Evolutionary conservation across 2,888 invertebrate genomes (phyloP).

Genomic region (Tinea trinotella): DNA sequence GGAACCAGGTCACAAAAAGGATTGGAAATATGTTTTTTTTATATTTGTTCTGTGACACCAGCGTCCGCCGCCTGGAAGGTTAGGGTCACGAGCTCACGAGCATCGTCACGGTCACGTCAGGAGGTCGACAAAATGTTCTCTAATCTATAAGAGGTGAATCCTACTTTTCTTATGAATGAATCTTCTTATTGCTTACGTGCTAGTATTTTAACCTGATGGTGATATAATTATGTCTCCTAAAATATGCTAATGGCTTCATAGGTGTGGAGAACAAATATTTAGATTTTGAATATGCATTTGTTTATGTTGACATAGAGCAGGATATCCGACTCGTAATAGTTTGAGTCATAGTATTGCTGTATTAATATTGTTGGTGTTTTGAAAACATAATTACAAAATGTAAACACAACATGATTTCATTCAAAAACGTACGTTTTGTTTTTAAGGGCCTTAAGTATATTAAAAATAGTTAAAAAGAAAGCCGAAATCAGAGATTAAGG

Average conservation of each 20-base stretch:
- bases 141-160: constrained; percentile 6
- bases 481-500: constrained; percentile 1
- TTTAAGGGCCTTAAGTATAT: too few relatives aligned
- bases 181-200: constrained; percentile 9
- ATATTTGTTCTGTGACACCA: constrained; percentile 12
- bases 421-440: too few relatives aligned
- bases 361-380: too few relatives aligned
- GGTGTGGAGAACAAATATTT: neutral
- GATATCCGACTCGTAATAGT: neutral
- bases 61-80: constrained; percentile 8
- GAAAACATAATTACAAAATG: too few relatives aligned
- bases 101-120: constrained; percentile 18
- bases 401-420: too few relatives aligned
- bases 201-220: neutral
- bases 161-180: neutral
- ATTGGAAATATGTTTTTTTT: constrained; percentile 15
- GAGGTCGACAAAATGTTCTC: constrained; percentile 6
- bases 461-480: constrained; percentile 5
- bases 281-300: neutral
- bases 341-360: too few relatives aligned
- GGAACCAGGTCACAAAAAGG: constrained; percentile 15
- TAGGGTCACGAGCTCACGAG: constrained; percentile 16
- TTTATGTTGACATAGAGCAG: neutral
- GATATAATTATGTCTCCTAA: neutral
- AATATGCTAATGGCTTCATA: neutral